phyloP scores from a whole-genome alignment of 2,113 vertebrate species.

The Esox niger region DNA sequence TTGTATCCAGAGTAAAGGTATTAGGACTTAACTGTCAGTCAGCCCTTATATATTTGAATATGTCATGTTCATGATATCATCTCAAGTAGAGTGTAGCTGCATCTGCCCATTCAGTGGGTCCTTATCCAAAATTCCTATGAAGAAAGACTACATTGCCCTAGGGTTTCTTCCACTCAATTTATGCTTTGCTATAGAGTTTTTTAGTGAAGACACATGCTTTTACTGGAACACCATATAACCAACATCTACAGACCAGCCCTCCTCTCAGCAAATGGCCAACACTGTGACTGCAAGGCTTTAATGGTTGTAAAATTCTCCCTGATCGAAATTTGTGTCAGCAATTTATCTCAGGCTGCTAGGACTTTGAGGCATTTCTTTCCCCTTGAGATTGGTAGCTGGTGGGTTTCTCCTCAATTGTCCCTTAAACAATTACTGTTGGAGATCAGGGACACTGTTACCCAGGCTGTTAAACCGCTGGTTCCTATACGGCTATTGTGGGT shows the following conservation, averaged over 20 bases:
- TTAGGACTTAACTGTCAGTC: too few species aligned
- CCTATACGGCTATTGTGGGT: constrained; percentile 35
- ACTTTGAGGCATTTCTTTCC: constrained; percentile 34
- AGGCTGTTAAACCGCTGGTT: constrained; percentile 51
- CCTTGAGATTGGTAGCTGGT: constrained; percentile 31
- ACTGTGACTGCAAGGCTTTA: not conserved
- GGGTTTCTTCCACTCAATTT: not conserved
- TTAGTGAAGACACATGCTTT: constrained; percentile 2
- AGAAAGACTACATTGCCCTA: constrained; percentile 5
- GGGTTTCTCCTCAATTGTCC: constrained; percentile 43
- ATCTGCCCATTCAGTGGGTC: not conserved
- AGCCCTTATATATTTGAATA: too few species aligned
- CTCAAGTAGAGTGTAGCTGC: too few species aligned
- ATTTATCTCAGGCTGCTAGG: constrained; percentile 43
- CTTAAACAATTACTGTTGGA: constrained; percentile 57
- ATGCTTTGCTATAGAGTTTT: not conserved
- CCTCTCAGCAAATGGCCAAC: constrained; percentile 16
- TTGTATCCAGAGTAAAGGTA: too few species aligned
- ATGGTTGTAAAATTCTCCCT: constrained; percentile 21
- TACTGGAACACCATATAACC: not conserved
- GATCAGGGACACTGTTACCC: constrained; percentile 29
- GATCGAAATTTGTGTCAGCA: constrained; percentile 45
- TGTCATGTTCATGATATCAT: too few species aligned
- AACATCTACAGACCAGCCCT: constrained; percentile 17
- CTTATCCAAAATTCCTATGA: not conserved